phyloP scores from a whole-genome alignment of 2,888 invertebrate species.

The Spatulosminthurus flaviceps region DNA sequence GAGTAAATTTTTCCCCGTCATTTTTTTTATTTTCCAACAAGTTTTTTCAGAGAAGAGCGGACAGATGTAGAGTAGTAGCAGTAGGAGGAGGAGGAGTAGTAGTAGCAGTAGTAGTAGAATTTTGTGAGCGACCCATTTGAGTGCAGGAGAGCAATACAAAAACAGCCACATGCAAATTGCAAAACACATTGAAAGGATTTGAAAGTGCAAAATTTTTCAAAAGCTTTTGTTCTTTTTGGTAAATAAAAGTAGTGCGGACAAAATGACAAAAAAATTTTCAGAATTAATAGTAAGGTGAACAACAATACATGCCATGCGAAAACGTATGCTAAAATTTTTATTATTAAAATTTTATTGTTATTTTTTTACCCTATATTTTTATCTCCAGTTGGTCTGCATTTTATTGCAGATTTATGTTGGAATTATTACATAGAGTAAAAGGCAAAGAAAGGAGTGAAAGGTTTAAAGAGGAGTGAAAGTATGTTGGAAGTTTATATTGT shows the following conservation, averaged over 20 bases:
- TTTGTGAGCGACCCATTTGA: constrained; percentile 20
- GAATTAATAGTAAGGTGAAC: not conserved
- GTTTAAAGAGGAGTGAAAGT: not conserved
- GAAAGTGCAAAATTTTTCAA: not conserved
- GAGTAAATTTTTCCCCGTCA: not conserved
- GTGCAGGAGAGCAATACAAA: constrained; percentile 5
- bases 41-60: too few species aligned
- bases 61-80: not conserved
- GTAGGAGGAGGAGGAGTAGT: not conserved
- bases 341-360: too few species aligned
- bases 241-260: too few species aligned
- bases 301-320: not conserved
- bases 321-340: not conserved
- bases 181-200: constrained; percentile 20
- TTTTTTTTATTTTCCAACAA: too few species aligned
- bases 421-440: not conserved
- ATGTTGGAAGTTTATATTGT: too few species aligned
- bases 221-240: too few species aligned
- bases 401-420: not conserved
- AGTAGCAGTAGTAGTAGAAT: constrained; percentile 29
- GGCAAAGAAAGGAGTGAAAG: not conserved
- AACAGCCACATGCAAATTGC: constrained; percentile 41
- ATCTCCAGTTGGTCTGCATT: not conserved
- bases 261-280: too few species aligned
- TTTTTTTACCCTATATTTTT: too few species aligned